Conservation (phyloP, 2,797 vertebrate genomes). For the Girardinus metallicus region DNA sequence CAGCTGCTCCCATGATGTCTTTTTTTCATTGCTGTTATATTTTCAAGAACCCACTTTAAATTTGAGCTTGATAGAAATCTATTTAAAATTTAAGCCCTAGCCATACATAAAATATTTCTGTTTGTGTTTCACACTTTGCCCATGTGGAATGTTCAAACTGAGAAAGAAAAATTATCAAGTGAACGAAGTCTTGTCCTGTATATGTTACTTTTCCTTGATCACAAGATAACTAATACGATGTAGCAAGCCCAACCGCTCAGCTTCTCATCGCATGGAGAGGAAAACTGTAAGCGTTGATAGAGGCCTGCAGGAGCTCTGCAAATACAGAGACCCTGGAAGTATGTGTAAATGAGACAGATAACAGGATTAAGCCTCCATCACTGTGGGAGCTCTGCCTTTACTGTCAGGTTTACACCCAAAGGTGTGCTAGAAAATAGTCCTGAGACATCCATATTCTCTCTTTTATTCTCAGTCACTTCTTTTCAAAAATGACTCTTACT, state of each 20-base stretch:
- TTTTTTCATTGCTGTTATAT: background rate
- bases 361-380: slow-evolving; percentile 36
- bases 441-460: slow-evolving; percentile 32
- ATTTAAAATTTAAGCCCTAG: background rate
- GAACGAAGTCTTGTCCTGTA: background rate
- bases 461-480: slow-evolving; percentile 51
- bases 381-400: slow-evolving; percentile 18
- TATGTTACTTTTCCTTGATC: background rate
- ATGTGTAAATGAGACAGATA: slow-evolving; percentile 41
- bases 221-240: background rate
- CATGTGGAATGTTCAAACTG: background rate
- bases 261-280: background rate
- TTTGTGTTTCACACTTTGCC: background rate
- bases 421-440: slow-evolving; percentile 57
- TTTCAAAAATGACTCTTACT: slow-evolving; percentile 11
- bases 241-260: background rate
- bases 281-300: slow-evolving; percentile 19
- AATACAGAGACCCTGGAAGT: slow-evolving; percentile 28
- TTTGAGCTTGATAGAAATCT: background rate
- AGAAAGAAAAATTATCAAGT: background rate
- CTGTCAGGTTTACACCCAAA: slow-evolving; percentile 33
- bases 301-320: slow-evolving; percentile 19
- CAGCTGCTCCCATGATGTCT: background rate
- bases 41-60: background rate
- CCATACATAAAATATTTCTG: background rate